Conservation (phyloP, 2,888 invertebrate species). For the Phortica okadai region DNA sequence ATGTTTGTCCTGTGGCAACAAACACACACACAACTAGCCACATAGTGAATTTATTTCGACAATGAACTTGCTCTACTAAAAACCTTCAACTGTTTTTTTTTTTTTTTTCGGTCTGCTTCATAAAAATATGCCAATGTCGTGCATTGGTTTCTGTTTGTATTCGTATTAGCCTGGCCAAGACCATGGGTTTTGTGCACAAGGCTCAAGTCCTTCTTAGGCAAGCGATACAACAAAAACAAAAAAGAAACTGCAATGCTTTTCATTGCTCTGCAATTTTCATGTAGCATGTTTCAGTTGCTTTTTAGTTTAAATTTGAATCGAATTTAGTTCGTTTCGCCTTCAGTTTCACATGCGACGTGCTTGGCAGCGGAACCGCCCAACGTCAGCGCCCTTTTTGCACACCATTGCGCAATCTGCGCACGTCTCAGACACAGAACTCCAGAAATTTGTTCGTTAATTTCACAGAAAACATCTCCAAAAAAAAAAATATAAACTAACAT, state of each 20-base stretch:
- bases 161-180: neutral
- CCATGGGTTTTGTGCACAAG: neutral
- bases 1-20: constrained; percentile 7
- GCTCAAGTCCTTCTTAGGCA: neutral
- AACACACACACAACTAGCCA: neutral
- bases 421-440: constrained; percentile 59
- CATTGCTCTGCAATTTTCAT: constrained; percentile 16
- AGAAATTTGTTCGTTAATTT: constrained; percentile 52
- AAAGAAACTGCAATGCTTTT: constrained; percentile 12
- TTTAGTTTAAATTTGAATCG: constrained; percentile 31
- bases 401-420: constrained; percentile 51
- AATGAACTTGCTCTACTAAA: constrained; percentile 68
- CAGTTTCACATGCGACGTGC: constrained; percentile 14
- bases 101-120: neutral
- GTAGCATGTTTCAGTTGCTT: constrained; percentile 39
- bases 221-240: neutral
- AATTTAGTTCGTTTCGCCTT: constrained; percentile 25
- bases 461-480: constrained; percentile 38
- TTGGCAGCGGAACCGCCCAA: neutral
- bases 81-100: constrained; percentile 6
- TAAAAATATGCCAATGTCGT: constrained; percentile 56
- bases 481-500: constrained; percentile 29
- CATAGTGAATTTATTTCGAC: constrained; percentile 59
- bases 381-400: neutral
- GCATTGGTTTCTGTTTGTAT: constrained; percentile 44